Evolutionary conservation across 1,140 invertebrate genomes (phyloP), one percentile per base, ranked within the genome.

Genomic region (Dendroctonus valens): DNA sequence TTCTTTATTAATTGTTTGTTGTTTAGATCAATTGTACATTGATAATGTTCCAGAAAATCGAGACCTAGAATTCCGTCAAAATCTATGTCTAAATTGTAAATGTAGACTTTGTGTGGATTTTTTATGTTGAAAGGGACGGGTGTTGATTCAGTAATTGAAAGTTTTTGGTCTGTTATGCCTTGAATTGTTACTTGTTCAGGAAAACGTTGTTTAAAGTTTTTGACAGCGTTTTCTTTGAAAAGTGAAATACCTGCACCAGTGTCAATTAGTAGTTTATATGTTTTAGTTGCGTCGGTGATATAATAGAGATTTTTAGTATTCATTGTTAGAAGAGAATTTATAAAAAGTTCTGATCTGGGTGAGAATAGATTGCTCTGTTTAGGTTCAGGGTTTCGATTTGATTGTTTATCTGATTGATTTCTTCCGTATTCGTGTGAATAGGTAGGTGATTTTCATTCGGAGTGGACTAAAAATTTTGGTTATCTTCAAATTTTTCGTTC

Each of bases 41-140:
- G 14, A 61, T 61, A 51, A 37, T 26, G 60, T 26, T 54, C 51
- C 39, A 63, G 38, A 40, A 63, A 63, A 53, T 63, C 39, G 5
- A n/a, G 54, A 38, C 49, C 60, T 63, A 54, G 40, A 39, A 63
- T 12, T 54, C 60, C 60, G 42, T 63, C 60, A 42, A 63, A 63
- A 41, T 63, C 60, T 26, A 52, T 53, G 38, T 63, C 48, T 40
- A 63, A 37, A 54, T 63, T 53, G 42, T 41, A 53, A 26, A 63
- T 63, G 12, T 41, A 40, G 7, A 63, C 39, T 41, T 54, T 63
- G 11, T 54, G 40, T 5, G 39, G 50, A 41, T 63, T 51, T 37
- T 49, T 38, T 0, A 15, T 26, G 15, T 51, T 51, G 15, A 51
- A 15, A 3, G 50, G 50, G 11, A 59, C 39, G n/a, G 42, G 37